phyloP scores from a whole-genome alignment of 2,888 invertebrate genomes.

The Abrostola tripartita region DNA sequence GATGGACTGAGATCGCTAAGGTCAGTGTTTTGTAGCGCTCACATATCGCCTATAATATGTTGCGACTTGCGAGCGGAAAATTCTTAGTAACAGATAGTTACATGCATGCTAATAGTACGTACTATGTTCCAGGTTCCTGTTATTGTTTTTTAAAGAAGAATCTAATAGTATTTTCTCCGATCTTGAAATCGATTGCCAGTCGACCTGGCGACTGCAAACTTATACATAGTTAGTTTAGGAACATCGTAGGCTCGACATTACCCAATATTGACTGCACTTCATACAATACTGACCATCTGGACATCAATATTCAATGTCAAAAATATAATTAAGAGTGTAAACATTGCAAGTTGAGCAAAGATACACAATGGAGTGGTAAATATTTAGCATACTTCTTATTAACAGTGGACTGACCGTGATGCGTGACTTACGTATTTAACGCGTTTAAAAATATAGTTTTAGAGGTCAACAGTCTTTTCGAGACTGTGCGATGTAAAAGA shows the following conservation, averaged over 20 bases:
- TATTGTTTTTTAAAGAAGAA: no score
- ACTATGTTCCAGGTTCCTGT: no score
- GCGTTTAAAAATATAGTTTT: conserved; percentile 8
- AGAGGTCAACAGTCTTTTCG: conserved; percentile 4
- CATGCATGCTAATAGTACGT: no score
- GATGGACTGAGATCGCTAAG: no score
- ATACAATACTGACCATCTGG: neutral
- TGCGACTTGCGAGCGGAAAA: no score
- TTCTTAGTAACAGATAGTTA: no score
- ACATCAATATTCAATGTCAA: conserved; percentile 25
- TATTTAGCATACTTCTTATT: conserved; percentile 3
- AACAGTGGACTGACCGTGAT: neutral
- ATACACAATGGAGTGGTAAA: conserved; percentile 11
- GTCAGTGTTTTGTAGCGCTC: no score
- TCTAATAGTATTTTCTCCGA: no score
- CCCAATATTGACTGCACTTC: neutral
- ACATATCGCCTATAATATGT: no score
- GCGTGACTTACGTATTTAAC: neutral
- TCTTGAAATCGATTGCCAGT: no score
- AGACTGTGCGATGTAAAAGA: conserved; percentile 29
- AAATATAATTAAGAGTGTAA: conserved; percentile 18
- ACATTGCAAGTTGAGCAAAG: conserved; percentile 34
- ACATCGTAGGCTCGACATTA: neutral
- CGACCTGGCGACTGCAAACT: no score
- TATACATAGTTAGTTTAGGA: no score